Conservation (phyloP, 2,797 vertebrate species). For the Sparidentex hasta region DNA sequence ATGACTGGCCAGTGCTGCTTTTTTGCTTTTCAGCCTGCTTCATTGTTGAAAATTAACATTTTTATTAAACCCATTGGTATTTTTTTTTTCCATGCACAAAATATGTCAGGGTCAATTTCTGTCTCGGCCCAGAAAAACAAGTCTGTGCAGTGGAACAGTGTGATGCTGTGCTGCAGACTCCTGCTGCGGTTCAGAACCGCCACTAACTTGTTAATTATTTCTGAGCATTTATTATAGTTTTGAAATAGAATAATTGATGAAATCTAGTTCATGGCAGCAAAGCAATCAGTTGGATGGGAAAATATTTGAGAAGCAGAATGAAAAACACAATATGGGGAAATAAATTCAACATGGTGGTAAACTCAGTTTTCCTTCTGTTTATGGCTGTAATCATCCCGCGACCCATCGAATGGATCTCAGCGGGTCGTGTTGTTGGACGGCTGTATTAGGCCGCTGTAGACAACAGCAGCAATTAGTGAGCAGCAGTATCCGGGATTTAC, state of each 20-base stretch:
- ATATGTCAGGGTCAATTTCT: background rate
- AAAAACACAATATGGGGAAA: background rate
- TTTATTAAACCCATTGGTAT: background rate
- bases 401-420: no score
- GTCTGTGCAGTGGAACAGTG: background rate
- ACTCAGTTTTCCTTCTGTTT: no score
- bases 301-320: background rate
- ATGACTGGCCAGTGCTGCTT: background rate
- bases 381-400: no score
- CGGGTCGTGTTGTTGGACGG: no score
- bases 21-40: background rate
- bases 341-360: no score
- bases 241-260: slow-evolving; percentile 37
- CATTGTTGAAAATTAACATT: background rate
- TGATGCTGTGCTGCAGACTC: background rate
- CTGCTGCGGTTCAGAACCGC: slow-evolving; percentile 6
- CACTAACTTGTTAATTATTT: slow-evolving; percentile 36
- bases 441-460: no score
- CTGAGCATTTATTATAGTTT: slow-evolving; percentile 1
- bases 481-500: no score
- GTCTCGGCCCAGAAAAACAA: background rate
- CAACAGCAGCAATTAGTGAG: no score
- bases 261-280: slow-evolving; percentile 15
- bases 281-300: slow-evolving; percentile 7
- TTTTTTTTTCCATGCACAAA: background rate